These are phyloP conservation scores for Mermis nigrescens DNA, from an alignment of 2,888 invertebrate species.

Conservation along the genomic window DNA sequence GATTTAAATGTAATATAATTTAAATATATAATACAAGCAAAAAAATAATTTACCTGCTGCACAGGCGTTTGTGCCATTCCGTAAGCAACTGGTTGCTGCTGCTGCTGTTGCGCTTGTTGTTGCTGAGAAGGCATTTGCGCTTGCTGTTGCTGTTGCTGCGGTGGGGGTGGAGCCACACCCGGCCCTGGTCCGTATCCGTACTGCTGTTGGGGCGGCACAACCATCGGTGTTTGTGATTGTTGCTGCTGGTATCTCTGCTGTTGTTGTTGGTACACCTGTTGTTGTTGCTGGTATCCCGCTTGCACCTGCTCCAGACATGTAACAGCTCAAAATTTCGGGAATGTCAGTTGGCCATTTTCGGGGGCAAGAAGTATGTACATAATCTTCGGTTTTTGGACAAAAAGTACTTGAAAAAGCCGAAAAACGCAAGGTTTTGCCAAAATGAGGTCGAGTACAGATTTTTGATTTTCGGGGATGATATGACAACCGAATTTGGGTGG, in stretches of 20 bases:
- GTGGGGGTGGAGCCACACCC: background rate
- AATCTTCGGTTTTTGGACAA: too few species aligned
- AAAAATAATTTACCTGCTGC: background rate
- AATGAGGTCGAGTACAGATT: too few species aligned
- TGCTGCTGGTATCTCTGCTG: background rate
- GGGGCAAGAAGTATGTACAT: too few species aligned
- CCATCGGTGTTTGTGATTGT: background rate
- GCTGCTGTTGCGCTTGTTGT: background rate
- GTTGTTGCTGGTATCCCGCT: background rate
- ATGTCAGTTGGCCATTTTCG: too few species aligned
- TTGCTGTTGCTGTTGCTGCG: background rate
- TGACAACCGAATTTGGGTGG: too few species aligned
- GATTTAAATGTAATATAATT: too few species aligned
- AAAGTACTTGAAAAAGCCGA: too few species aligned
- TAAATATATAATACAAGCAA: too few species aligned
- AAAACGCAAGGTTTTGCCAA: too few species aligned
- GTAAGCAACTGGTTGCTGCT: background rate
- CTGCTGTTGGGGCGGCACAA: background rate
- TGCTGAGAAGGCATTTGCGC: background rate
- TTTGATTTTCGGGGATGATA: too few species aligned
- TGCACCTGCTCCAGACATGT: too few species aligned
- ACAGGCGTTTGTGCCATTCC: background rate
- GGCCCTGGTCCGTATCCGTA: background rate
- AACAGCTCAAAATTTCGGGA: too few species aligned
- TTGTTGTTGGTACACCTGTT: background rate